Base-by-base conservation (phyloP, 2,797 vertebrate species). In the Peromyscus melanophrys region DNA sequence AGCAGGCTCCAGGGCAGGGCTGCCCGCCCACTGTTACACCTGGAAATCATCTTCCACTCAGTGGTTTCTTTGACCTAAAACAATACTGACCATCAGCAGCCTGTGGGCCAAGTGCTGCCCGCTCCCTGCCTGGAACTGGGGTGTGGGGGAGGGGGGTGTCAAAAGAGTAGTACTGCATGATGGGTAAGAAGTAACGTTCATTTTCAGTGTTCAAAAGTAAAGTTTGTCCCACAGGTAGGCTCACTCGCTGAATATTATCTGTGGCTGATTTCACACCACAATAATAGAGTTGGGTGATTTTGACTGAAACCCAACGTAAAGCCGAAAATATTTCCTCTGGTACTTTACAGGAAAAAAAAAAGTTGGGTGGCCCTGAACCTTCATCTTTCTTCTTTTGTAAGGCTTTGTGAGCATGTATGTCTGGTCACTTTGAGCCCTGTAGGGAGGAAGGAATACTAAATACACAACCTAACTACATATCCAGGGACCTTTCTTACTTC, bases 21-120 rank as follows among this genome's bases (percentile, higher is more conserved):
- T 31, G 16, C 46, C 7, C 14, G 3, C 29, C 40, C 40, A 29
- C 85, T 73, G 5, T 16, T 85, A 43, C 31, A 61, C 71, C 63
- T 93, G 78, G 29, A 78, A 93, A 91, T 46, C 27, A 31, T 14
- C 90, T 37, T 81, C 40, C 43, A 19, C 71, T 71, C 55, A n/a
- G 29, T 87, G 43, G 52, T 80, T 86, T 90, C 34, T 90, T 63
- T 84, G 86, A 75, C n/a, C 29, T 90, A 55, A 82, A 77, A 84
- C 29, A 46, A n/a, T 29, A 88, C 73, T 12, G 29, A 59, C 49
- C 63, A 77, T 34, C 87, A 52, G 23, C 3, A 81, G 87, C 23
- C 46, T n/a, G 8, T 2, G 9, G 27, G 43, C 37, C 83, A 77
- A 84, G 75, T 52, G 19, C 11, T 31, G 4, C 75, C 84, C 8